Conservation (phyloP, 1,140 invertebrate genomes). For the Bombyx mandarina region DNA sequence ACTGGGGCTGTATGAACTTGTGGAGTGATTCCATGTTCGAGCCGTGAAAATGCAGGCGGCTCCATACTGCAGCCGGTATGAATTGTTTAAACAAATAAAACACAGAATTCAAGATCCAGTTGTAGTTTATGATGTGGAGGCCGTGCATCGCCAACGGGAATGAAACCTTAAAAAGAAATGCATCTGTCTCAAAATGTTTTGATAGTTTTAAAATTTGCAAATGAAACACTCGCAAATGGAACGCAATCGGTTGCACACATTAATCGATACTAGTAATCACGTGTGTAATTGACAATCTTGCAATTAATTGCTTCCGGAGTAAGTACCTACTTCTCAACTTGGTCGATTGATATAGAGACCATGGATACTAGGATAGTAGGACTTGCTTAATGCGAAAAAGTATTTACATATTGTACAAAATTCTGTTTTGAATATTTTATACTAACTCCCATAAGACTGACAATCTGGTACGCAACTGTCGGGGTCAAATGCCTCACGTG, state of each 20-base stretch:
- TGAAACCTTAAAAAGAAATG: constrained; percentile 63
- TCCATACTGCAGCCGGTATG: constrained; percentile 76
- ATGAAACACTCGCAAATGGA: no score
- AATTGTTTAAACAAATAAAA: constrained; percentile 82
- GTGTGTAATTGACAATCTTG: no score
- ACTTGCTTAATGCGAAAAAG: no score
- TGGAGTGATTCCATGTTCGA: constrained; percentile 82
- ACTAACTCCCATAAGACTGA: constrained; percentile 52
- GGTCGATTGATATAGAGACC: no score
- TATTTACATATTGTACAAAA: no score
- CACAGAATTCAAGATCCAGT: constrained; percentile 82
- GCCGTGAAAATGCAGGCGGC: constrained; percentile 83
- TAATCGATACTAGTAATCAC: no score
- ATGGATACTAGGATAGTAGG: no score
- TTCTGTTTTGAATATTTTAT: not conserved
- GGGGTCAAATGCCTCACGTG: constrained; percentile 76
- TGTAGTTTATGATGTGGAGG: constrained; percentile 83
- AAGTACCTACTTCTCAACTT: no score
- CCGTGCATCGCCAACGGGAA: constrained; percentile 81
- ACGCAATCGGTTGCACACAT: no score
- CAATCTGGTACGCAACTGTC: constrained; percentile 45
- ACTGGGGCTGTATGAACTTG: constrained; percentile 78
- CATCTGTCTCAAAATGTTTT: no score
- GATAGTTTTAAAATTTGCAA: no score
- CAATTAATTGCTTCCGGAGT: no score